These are phyloP conservation scores for Atethmia centrago DNA, from an alignment of 2,888 invertebrate genomes.

Conservation along the genomic window DNA sequence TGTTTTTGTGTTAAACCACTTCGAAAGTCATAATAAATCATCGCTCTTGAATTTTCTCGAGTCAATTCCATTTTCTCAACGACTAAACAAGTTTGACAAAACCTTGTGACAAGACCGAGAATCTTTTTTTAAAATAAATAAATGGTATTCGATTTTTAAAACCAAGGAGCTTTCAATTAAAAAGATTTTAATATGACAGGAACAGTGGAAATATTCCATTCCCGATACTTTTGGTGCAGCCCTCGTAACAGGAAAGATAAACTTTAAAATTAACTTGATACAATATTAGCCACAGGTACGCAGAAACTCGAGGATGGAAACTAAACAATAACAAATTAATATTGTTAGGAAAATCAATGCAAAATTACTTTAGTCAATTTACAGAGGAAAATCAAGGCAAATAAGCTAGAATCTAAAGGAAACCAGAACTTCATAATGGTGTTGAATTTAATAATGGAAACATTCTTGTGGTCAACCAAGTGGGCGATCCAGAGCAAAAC, in stretches of 20 bases:
- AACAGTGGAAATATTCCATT: too few species aligned
- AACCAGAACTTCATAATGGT: conserved; percentile 10
- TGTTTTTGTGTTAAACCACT: too few species aligned
- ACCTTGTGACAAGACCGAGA: too few species aligned
- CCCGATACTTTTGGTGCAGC: too few species aligned
- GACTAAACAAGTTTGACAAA: too few species aligned
- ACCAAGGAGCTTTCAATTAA: too few species aligned
- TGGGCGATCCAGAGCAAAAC: conserved; percentile 51
- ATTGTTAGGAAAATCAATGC: conserved; percentile 23
- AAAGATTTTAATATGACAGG: too few species aligned
- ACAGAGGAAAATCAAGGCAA: conserved; percentile 25
- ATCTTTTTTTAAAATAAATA: too few species aligned
- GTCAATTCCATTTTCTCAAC: too few species aligned
- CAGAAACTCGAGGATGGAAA: conserved; percentile 7
- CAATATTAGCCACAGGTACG: not conserved
- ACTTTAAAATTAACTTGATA: not conserved
- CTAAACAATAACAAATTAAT: conserved; percentile 19
- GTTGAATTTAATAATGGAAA: conserved; percentile 32
- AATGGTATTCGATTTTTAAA: too few species aligned
- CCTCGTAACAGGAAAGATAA: not conserved
- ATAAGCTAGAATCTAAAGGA: conserved; percentile 5
- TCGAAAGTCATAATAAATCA: too few species aligned
- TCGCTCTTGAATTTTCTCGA: too few species aligned
- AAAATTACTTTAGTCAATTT: conserved; percentile 11
- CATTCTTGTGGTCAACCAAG: conserved; percentile 28